Conservation (phyloP, 2,888 invertebrate genomes). For the Steinernema hermaphroditum region DNA sequence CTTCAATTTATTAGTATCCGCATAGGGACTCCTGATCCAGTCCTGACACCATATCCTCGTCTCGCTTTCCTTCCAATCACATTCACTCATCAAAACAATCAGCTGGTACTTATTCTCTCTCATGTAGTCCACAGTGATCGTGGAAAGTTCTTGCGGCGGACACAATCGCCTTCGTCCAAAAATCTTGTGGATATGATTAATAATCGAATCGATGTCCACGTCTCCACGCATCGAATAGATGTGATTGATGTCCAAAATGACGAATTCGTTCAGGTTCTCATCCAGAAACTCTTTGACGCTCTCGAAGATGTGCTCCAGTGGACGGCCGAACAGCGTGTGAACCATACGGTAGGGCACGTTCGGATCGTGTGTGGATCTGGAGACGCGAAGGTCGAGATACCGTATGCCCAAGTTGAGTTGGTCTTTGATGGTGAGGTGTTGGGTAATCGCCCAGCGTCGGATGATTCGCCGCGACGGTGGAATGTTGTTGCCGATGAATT, state of each 20-base stretch:
- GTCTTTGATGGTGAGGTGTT: constrained; percentile 39
- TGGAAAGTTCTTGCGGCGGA: neutral
- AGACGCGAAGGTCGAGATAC: constrained; percentile 50
- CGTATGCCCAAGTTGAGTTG: constrained; percentile 48
- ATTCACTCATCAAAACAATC: constrained; percentile 20
- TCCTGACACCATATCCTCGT: constrained; percentile 21
- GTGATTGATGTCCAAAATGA: constrained; percentile 27
- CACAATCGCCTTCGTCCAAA: constrained; percentile 9
- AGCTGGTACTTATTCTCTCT: constrained; percentile 21
- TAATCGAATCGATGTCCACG: constrained; percentile 8
- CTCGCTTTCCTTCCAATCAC: constrained; percentile 7
- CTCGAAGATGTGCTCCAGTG: constrained; percentile 6
- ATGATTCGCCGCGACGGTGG: constrained; percentile 37
- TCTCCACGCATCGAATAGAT: constrained; percentile 19
- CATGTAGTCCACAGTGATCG: neutral
- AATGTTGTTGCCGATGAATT: constrained; percentile 27
- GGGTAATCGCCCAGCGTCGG: constrained; percentile 51
- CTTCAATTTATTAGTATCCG: neutral
- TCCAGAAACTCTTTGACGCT: constrained; percentile 4
- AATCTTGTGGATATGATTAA: neutral
- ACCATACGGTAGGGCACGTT: constrained; percentile 10
- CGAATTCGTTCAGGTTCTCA: constrained; percentile 17
- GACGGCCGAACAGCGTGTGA: constrained; percentile 15
- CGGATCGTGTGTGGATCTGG: constrained; percentile 37
- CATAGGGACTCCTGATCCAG: constrained; percentile 13